These are phyloP conservation scores for Sander vitreus DNA, from an alignment of 2,113 vertebrate genomes.

Conservation along the genomic window DNA sequence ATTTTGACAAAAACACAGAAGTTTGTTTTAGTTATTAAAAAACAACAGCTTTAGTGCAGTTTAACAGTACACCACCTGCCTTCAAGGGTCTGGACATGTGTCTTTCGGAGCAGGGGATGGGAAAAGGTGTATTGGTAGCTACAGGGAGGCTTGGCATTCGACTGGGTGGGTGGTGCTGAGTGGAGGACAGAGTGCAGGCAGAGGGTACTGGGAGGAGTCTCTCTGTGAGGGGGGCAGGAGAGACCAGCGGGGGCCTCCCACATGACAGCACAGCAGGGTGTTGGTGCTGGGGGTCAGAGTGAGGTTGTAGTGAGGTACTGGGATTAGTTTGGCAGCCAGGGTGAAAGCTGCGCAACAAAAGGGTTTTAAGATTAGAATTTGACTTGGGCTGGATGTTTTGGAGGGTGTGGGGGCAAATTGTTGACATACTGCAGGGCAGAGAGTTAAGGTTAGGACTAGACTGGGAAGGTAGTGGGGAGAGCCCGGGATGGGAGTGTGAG, in stretches of 20 bases:
- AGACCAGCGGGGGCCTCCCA: slow-evolving; percentile 25
- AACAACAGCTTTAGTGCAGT: slow-evolving; percentile 15
- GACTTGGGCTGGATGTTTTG: slow-evolving; percentile 37
- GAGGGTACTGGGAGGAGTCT: slow-evolving; percentile 12
- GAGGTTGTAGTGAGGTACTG: slow-evolving; percentile 12
- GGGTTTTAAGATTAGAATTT: slow-evolving; percentile 40
- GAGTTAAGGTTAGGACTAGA: slow-evolving; percentile 45
- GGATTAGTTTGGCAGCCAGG: slow-evolving; percentile 56
- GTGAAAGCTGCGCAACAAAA: slow-evolving; percentile 39
- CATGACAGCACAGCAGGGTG: slow-evolving; percentile 38
- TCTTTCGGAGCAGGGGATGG: slow-evolving; percentile 40
- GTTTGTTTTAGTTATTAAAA: slow-evolving; percentile 25
- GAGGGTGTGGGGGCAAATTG: slow-evolving; percentile 40
- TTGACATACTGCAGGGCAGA: slow-evolving; percentile 25
- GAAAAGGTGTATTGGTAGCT: not conserved
- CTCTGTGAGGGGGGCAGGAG: slow-evolving; percentile 6
- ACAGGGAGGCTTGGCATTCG: slow-evolving; percentile 22
- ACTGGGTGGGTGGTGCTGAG: slow-evolving; percentile 28
- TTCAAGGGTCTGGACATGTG: slow-evolving; percentile 44
- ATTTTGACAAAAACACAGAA: not conserved
- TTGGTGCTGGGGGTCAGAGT: slow-evolving; percentile 32
- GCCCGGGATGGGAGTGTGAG: slow-evolving; percentile 23
- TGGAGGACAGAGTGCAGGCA: slow-evolving; percentile 19
- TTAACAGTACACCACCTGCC: slow-evolving; percentile 66
- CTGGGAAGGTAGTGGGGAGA: slow-evolving; percentile 42